These are phyloP conservation scores for Sitobion miscanthi DNA, from an alignment of 1,140 invertebrate genomes.

Conservation along the genomic window DNA sequence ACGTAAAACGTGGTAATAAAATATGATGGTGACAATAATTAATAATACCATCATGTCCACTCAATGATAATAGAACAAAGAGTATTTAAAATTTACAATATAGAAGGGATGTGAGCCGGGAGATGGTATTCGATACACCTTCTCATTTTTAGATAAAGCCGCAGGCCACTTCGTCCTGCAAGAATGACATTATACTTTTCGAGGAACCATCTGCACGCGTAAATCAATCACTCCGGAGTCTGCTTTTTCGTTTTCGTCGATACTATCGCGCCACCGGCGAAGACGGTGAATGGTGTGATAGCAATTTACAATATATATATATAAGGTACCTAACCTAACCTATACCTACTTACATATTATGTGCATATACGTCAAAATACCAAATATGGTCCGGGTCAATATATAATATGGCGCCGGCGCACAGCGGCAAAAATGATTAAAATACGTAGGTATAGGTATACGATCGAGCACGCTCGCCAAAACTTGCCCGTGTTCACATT, in stretches of 20 bases:
- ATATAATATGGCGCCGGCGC: neutral
- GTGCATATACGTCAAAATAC: neutral
- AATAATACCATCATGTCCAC: too few species aligned
- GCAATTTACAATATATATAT: neutral
- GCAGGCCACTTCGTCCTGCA: neutral
- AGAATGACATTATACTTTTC: neutral
- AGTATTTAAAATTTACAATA: neutral
- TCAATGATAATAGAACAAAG: too few species aligned
- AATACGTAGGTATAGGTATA: neutral
- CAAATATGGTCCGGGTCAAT: constrained; percentile 25
- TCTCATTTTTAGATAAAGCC: neutral
- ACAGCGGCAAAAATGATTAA: neutral
- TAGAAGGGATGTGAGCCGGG: neutral
- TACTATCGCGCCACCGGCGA: neutral
- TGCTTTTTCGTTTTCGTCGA: neutral
- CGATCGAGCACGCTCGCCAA: neutral
- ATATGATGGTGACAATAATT: too few species aligned
- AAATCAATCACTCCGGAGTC: neutral
- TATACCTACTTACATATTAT: neutral
- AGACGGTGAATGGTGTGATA: neutral
- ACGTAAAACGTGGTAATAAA: too few species aligned
- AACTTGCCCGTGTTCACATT: neutral
- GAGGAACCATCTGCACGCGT: too few species aligned
- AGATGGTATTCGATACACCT: neutral
- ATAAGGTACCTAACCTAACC: neutral